A percentile compares a stretch with the other conserved stretches of the same genome.
Conservation (phyloP, 1,140 invertebrate genomes). For the Leptinotarsa texana region DNA sequence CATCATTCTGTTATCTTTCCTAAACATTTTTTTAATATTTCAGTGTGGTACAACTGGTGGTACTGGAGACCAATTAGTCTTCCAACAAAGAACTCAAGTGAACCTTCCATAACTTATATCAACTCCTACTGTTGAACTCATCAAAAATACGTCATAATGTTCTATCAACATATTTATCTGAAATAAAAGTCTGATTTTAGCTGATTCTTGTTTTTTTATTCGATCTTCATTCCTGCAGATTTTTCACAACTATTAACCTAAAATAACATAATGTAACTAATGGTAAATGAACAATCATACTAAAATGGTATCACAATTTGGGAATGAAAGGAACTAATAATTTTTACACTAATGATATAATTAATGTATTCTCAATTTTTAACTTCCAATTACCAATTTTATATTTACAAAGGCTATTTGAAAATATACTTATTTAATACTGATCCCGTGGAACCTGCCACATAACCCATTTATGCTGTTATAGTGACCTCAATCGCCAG, state of each 20-base stretch:
- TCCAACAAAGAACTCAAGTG: slow-evolving; percentile 61
- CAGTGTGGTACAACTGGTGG: slow-evolving; percentile 85
- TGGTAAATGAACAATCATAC: no score
- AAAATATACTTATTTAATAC: neutral
- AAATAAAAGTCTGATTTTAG: slow-evolving; percentile 25
- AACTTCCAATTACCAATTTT: no score
- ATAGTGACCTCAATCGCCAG: no score
- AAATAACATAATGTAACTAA: no score
- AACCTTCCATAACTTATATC: slow-evolving; percentile 69
- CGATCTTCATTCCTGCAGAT: neutral
- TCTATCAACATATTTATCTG: neutral
- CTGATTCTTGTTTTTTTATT: slow-evolving; percentile 3
- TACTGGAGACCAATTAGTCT: slow-evolving; percentile 75
- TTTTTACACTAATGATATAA: no score
- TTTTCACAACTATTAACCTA: no score
- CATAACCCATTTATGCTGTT: no score
- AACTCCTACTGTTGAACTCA: slow-evolving; percentile 69
- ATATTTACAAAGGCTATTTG: neutral
- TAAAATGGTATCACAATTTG: no score
- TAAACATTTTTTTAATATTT: slow-evolving; percentile 53
- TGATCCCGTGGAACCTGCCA: neutral
- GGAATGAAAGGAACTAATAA: no score
- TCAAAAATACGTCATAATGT: slow-evolving; percentile 16
- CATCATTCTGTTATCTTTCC: no score
- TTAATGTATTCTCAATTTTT: no score